Evolutionary conservation across 2,797 vertebrate genomes (phyloP), one percentile per base, ranked within the genome.

Genomic region (Spinibarbus caldwelli): DNA sequence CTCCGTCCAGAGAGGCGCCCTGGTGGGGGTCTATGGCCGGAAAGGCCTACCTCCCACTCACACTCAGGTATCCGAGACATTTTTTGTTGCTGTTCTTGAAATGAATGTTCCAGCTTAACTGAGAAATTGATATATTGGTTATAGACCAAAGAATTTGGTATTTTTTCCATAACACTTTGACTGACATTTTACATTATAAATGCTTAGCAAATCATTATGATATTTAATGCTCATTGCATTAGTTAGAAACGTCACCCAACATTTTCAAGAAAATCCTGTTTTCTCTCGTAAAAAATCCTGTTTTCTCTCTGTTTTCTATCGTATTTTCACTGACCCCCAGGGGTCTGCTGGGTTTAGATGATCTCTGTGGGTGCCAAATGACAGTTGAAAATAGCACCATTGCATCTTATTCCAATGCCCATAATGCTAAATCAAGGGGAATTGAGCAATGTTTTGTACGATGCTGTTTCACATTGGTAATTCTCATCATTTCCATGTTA

Each of bases 1-100:
- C 92, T 99, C 97, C 1, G 97, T 99, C 90, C 97, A 98, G 94
- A 97, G 95, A 92, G 97, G 97, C 76, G 98, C 98, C 68, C 90
- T 99, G 82, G 97, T 99, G 54, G 98, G 98, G 70, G 97, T 99
- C 14, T 99, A 99, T 31, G 98, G 98, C 87, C 96, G 98, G 85
- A 99, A 99, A 95, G 98, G 98, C 67, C 95, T 99, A 31, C 97
- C 98, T 0, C 98, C 98, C 15, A 97, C 98, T 66, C 98, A 99
- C 85, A 99, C 98, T 59, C 98, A 99, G 97, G 98, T 99, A 88
- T 9, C n/a, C n/a, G 31, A 80, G 6, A 26, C 8, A 31, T 1
- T 1, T 29, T 26, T 66, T 62, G 23, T 5, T 41, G 38, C 31
- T 82, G 26, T 62, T 38, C 2, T 54, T 59, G 19, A 72, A 19